Percentiles rank a stretch among this genome's conserved stretches.
phyloP scores from a whole-genome alignment of 2,888 invertebrate genomes.

The Pollenia amentaria region DNA sequence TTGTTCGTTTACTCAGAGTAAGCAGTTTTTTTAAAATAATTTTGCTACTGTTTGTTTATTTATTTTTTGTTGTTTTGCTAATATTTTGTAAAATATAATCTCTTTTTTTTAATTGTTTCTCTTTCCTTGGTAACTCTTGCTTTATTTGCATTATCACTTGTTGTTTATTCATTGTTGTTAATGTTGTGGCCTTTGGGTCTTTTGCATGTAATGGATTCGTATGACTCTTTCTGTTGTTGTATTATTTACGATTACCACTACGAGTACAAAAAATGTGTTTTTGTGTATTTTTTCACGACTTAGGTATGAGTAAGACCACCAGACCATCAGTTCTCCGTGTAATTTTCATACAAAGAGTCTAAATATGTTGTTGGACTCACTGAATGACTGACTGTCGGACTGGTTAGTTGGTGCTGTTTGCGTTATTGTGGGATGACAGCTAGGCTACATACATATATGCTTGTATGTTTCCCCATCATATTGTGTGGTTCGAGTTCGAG shows the following conservation, averaged over 20 bases:
- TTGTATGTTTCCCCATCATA: constrained; percentile 42
- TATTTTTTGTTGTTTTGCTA: constrained; percentile 42
- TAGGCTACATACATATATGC: neutral
- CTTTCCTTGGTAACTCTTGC: constrained; percentile 69
- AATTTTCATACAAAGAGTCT: constrained; percentile 47
- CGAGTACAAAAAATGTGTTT: neutral
- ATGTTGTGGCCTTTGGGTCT: constrained; percentile 69
- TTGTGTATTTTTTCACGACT: constrained; percentile 48
- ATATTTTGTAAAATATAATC: constrained; percentile 41
- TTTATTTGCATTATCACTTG: constrained; percentile 74
- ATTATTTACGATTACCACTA: constrained; percentile 43
- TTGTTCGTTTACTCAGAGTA: constrained; percentile 66
- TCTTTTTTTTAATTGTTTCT: constrained; percentile 33
- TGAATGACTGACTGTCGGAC: constrained; percentile 22
- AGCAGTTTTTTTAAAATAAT: constrained; percentile 32
- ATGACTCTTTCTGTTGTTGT: constrained; percentile 55
- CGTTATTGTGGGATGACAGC: neutral
- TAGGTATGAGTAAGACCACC: constrained; percentile 59
- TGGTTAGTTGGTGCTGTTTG: neutral
- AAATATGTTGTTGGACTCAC: constrained; percentile 39
- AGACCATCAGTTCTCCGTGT: constrained; percentile 62
- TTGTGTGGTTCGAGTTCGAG: constrained; percentile 59
- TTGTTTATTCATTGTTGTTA: constrained; percentile 66
- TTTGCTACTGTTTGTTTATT: neutral
- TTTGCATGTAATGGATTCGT: constrained; percentile 71